Conservation (phyloP, 2,888 invertebrate species). For the Euspilapteryx auroguttella region DNA sequence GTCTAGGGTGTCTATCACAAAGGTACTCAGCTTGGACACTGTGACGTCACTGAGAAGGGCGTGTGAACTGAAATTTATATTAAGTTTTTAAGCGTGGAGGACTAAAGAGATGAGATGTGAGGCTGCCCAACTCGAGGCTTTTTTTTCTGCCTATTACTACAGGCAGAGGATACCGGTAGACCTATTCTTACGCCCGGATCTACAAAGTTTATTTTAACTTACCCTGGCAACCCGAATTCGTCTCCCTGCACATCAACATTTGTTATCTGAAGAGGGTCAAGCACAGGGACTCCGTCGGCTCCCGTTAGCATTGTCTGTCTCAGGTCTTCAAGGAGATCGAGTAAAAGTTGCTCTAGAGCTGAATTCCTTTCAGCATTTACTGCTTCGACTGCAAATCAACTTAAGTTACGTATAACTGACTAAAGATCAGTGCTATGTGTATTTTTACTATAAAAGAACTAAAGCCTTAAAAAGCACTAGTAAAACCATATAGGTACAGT, state of each 20-base stretch:
- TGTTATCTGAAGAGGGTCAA: slow-evolving; percentile 24
- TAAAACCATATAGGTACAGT: too few relatives aligned
- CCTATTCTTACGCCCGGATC: too few relatives aligned
- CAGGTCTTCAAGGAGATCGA: slow-evolving; percentile 14
- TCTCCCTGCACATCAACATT: slow-evolving; percentile 17
- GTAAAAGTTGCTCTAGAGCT: slow-evolving; percentile 14
- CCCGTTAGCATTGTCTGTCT: slow-evolving; percentile 20
- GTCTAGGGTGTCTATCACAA: slow-evolving; percentile 16
- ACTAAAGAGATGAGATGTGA: not conserved
- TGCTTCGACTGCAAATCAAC: not conserved
- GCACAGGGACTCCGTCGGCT: slow-evolving; percentile 18
- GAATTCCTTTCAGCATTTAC: slow-evolving; percentile 13
- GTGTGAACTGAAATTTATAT: slow-evolving; percentile 12
- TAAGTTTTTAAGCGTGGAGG: not conserved
- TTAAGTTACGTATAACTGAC: not conserved
- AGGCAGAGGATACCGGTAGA: not conserved
- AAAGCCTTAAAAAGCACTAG: slow-evolving; percentile 7
- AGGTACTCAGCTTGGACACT: slow-evolving; percentile 17
- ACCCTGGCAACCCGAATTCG: slow-evolving; percentile 21
- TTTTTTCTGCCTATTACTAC: not conserved
- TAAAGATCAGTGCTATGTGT: not conserved
- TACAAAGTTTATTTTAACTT: too few relatives aligned
- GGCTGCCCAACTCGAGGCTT: not conserved
- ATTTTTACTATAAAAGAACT: not conserved
- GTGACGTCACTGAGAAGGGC: slow-evolving; percentile 10